These are phyloP conservation scores for Molossus alvarezi DNA, from an alignment of 2,797 vertebrate genomes.

Conservation along the genomic window DNA sequence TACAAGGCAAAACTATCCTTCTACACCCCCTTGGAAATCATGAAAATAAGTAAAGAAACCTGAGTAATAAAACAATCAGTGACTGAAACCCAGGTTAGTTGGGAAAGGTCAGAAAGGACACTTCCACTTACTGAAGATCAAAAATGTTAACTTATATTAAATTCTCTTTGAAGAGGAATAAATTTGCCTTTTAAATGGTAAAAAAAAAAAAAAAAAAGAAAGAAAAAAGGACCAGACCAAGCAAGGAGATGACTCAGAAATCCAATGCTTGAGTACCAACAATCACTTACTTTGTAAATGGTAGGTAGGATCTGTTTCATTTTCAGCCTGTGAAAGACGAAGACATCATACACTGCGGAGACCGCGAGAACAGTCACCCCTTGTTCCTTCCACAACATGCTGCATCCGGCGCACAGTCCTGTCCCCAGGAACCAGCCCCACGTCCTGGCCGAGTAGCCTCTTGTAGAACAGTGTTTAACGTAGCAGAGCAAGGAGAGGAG, in stretches of 20 bases:
- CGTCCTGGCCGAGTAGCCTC: slow-evolving; percentile 89
- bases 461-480: slow-evolving; percentile 94
- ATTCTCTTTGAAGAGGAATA: slow-evolving; percentile 71
- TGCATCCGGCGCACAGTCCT: slow-evolving; percentile 95
- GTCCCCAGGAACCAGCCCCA: slow-evolving; percentile 96
- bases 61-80: slow-evolving; percentile 65
- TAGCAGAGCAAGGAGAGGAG: slow-evolving; percentile 97
- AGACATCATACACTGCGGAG: slow-evolving; percentile 96
- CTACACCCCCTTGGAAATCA: slow-evolving; percentile 27
- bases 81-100: slow-evolving; percentile 6
- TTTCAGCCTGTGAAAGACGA: slow-evolving; percentile 96
- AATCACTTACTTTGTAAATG: slow-evolving; percentile 95
- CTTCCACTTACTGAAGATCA: slow-evolving; percentile 60
- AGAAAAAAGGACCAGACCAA: slow-evolving; percentile 20
- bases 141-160: slow-evolving; percentile 65
- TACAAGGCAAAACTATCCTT: slow-evolving; percentile 55
- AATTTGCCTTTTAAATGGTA: slow-evolving; percentile 69
- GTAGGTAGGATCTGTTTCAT: slow-evolving; percentile 93
- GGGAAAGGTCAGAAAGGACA: slow-evolving; percentile 65
- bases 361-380: slow-evolving; percentile 97
- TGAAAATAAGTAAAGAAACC: slow-evolving; percentile 61
- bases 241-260: slow-evolving; percentile 55
- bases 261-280: slow-evolving; percentile 31
- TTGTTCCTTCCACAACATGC: slow-evolving; percentile 99
- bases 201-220: background rate